Conservation (phyloP, 2,888 invertebrate species). For the Maniola hyperantus region DNA sequence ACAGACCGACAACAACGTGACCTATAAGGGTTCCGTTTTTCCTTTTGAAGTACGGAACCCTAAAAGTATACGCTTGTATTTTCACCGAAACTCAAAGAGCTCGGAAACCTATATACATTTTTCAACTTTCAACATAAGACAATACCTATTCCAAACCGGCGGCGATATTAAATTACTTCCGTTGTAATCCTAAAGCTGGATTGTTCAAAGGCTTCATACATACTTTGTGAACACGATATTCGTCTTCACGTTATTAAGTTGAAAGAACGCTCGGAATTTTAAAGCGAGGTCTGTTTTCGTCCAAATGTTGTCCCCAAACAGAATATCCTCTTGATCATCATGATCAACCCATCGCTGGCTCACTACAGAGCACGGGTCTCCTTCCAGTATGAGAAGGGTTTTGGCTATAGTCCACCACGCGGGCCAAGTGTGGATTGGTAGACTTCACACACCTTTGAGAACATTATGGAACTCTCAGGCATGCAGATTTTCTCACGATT, state of each 20-base stretch:
- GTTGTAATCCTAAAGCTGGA: constrained; percentile 19
- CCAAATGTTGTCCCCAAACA: not conserved
- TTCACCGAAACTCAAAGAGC: not conserved
- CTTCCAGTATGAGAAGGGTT: too few species aligned
- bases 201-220: constrained; percentile 23
- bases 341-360: too few species aligned
- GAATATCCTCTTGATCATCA: too few species aligned
- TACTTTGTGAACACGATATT: constrained; percentile 23
- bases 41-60: too few species aligned
- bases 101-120: not conserved
- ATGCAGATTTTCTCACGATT: too few species aligned
- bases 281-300: constrained; percentile 1
- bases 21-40: too few species aligned
- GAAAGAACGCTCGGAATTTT: constrained; percentile 5
- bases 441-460: too few species aligned
- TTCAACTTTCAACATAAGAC: constrained; percentile 14
- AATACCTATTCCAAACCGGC: constrained; percentile 6
- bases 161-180: constrained; percentile 22
- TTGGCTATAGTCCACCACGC: too few species aligned
- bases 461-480: too few species aligned
- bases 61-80: not conserved
- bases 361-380: too few species aligned
- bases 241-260: constrained; percentile 14
- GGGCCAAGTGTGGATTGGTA: too few species aligned
- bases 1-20: too few species aligned